Base-by-base conservation (phyloP, 2,888 invertebrate genomes). In the Cantharis rustica region DNA sequence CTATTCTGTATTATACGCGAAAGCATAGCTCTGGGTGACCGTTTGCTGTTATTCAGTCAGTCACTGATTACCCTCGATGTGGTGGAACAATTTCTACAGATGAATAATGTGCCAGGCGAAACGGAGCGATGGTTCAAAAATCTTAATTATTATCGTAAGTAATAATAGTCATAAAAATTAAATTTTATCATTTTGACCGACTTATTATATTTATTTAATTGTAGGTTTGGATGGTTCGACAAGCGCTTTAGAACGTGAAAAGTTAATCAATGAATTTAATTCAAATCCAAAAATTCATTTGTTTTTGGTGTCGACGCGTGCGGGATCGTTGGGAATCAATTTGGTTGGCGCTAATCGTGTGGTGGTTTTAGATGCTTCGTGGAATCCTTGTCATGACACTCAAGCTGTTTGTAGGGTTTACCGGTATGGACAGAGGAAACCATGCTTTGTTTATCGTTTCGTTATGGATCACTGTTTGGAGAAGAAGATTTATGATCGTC, bases 381-480 rank as follows among this genome's bases (percentile, higher is more conserved):
- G 99, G 98, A 99, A 99, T 90, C 99, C 99, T 1, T 99, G 99
- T 86, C 99, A 99, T 85, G 98, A 98, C 86, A 96, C 97, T 0
- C 97, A 97, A 90, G 99, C 99, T 27, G 98, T 99, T 13, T 99
- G 99, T 87, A 90, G 99, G 82, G 98, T 99, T 62, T 97, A 97
- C 87, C 91, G 95, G 84, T 98, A 98, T 86, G 99, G 99, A 0
- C 99, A 99, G 88, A 92, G 92, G 84, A 98, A 98, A 85, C 95
- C 95, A 0, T 98, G 98, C 84, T 98, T 95, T 87, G 97, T 99
- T 4, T 99, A 99, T 87, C 93, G 99, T 62, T 92, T 99, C 77
- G 98, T 99, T 5, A 98, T 98, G 88, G 99, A 99, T 88, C 97
- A 97, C 88, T 98, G 97, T 82, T 90, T 99, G 81, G 99, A 99